Percentiles rank a stretch among this genome's conserved stretches.
These are phyloP conservation scores for Ceyx margarethae DNA, from an alignment of 2,113 vertebrate species.

Conservation along the genomic window DNA sequence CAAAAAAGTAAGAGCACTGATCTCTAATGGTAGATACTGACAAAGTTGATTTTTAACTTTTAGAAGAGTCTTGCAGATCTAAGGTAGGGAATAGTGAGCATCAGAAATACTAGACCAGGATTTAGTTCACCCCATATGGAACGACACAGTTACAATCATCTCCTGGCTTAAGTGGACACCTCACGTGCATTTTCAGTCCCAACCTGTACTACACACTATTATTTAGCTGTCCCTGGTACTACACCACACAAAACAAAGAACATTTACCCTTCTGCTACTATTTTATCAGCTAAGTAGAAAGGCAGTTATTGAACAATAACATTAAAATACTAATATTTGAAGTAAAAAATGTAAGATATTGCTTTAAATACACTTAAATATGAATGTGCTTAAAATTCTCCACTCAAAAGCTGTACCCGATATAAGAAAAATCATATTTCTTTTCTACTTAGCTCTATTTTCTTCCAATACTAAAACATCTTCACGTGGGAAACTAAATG, in stretches of 20 bases:
- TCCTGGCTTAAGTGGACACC: background rate
- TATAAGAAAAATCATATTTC: background rate
- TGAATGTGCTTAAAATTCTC: background rate
- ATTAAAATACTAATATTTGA: background rate
- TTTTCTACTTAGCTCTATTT: background rate
- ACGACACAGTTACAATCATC: fast-evolving
- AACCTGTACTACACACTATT: background rate
- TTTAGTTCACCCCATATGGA: fast-evolving
- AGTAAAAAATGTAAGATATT: background rate
- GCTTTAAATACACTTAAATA: background rate
- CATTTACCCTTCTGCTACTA: background rate
- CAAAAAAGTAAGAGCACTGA: background rate
- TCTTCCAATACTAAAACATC: background rate
- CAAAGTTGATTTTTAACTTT: background rate
- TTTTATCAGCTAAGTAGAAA: background rate
- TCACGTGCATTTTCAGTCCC: background rate
- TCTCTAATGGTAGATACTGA: background rate
- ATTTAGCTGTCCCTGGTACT: background rate
- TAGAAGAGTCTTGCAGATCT: background rate
- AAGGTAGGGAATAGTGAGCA: background rate
- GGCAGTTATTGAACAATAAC: background rate
- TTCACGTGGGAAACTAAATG: background rate
- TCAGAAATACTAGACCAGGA: background rate
- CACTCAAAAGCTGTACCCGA: background rate
- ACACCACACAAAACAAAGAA: background rate